Evolutionary conservation across 2,113 vertebrate species (phyloP).

Genomic region (Laticauda laticaudata): DNA sequence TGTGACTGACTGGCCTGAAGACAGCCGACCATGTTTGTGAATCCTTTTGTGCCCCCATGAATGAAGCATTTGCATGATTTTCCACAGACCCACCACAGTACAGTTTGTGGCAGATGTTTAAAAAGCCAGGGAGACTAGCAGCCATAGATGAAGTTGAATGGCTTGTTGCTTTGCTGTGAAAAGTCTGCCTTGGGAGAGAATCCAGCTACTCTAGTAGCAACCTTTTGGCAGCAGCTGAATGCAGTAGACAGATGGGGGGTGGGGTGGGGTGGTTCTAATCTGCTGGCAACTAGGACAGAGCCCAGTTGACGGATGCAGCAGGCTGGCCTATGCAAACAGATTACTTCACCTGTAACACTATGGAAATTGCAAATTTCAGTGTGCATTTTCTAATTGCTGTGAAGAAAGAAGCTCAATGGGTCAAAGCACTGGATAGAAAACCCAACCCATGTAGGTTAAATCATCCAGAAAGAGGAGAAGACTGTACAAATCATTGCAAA

Average conservation of each 20-base stretch:
- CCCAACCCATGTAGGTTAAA: constrained; percentile 1
- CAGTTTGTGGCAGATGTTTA: background rate
- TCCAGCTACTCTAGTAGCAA: constrained; percentile 71
- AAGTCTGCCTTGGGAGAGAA: constrained; percentile 57
- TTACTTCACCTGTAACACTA: constrained; percentile 51
- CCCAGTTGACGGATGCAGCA: constrained; percentile 38
- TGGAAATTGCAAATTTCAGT: constrained; percentile 39
- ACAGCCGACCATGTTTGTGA: background rate
- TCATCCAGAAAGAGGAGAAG: background rate
- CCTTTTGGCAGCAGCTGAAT: constrained; percentile 49
- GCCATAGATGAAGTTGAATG: constrained; percentile 33
- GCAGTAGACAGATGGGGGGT: constrained; percentile 48
- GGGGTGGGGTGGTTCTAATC: background rate
- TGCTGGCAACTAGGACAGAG: constrained; percentile 37
- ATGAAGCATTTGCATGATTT: background rate
- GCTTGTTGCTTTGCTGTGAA: constrained; percentile 58
- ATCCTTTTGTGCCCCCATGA: background rate
- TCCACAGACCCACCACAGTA: background rate
- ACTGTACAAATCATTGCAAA: background rate
- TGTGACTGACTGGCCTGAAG: background rate
- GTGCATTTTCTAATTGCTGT: constrained; percentile 40
- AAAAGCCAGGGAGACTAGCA: constrained; percentile 52
- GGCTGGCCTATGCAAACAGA: constrained; percentile 56
- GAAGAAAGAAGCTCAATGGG: background rate
- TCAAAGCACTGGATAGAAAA: background rate